A percentile compares a stretch with the other conserved stretches of the same genome.
Conservation (phyloP, 37 sponge, comb jelly and placozoan species). For the Petrosia ficiformis region DNA sequence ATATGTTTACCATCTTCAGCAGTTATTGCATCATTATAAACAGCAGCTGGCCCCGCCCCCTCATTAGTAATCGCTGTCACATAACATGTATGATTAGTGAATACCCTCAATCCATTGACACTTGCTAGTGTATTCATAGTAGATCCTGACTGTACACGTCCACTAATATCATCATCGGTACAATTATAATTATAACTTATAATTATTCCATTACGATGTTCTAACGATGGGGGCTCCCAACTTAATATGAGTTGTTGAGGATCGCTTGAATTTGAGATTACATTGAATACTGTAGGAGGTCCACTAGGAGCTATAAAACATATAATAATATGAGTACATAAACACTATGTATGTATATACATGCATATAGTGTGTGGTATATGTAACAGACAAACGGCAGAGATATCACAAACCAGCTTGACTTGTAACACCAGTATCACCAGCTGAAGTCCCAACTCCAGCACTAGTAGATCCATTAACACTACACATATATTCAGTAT, state of each 20-base stretch:
- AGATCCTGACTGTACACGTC: background rate
- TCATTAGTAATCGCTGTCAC: background rate
- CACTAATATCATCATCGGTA: background rate
- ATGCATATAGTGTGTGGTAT: too few species aligned
- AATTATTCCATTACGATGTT: background rate
- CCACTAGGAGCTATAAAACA: background rate
- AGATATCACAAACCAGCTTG: background rate
- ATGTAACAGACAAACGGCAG: too few species aligned
- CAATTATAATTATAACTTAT: background rate
- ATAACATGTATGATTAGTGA: constrained; percentile 3
- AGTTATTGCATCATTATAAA: background rate
- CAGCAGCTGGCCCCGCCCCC: background rate
- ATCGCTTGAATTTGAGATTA: background rate
- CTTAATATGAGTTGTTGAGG: background rate
- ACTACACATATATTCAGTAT: background rate
- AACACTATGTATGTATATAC: too few species aligned
- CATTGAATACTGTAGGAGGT: background rate
- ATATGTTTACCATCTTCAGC: background rate
- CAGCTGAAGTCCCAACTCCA: background rate
- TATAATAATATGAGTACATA: too few species aligned
- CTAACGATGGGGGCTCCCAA: background rate
- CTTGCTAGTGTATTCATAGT: background rate
- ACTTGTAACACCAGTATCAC: background rate
- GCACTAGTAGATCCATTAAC: background rate
- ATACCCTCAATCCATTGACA: background rate